Evolutionary conservation across 2,888 invertebrate genomes (phyloP).

Genomic region (Noctuana brunneofusca): DNA sequence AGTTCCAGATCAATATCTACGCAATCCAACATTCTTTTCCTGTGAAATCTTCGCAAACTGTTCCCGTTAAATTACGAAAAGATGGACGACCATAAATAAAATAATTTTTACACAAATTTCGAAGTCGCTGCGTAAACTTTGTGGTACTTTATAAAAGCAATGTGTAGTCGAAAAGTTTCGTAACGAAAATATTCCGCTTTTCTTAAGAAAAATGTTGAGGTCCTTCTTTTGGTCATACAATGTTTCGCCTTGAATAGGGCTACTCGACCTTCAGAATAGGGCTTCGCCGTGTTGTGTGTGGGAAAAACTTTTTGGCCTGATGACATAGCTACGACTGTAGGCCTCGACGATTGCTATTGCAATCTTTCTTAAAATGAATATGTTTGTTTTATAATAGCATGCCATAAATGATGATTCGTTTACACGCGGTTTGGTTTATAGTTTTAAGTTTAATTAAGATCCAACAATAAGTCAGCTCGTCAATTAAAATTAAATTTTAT

Average conservation of each 20-base stretch:
- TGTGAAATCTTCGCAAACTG: slow-evolving; percentile 8
- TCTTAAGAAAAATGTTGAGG: background rate
- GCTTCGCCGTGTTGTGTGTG: no score
- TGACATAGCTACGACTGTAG: no score
- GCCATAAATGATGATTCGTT: no score
- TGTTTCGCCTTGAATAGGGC: background rate
- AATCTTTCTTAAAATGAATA: no score
- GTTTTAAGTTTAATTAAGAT: no score
- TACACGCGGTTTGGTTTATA: no score
- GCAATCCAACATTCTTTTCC: background rate
- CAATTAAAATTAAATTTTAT: no score
- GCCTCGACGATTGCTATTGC: no score
- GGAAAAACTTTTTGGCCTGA: no score
- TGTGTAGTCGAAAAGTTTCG: slow-evolving; percentile 14
- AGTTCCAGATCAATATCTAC: background rate
- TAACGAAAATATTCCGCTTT: slow-evolving; percentile 6
- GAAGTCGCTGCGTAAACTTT: slow-evolving; percentile 13
- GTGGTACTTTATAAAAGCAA: slow-evolving; percentile 11
- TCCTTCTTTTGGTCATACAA: background rate
- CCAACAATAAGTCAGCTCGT: no score
- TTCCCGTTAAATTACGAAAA: slow-evolving; percentile 9
- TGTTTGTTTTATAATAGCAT: no score
- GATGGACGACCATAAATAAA: slow-evolving; percentile 14
- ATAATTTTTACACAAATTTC: slow-evolving; percentile 15
- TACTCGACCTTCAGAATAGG: no score